These are phyloP conservation scores for Halesus radiatus DNA, from an alignment of 1,140 invertebrate genomes.

Conservation along the genomic window DNA sequence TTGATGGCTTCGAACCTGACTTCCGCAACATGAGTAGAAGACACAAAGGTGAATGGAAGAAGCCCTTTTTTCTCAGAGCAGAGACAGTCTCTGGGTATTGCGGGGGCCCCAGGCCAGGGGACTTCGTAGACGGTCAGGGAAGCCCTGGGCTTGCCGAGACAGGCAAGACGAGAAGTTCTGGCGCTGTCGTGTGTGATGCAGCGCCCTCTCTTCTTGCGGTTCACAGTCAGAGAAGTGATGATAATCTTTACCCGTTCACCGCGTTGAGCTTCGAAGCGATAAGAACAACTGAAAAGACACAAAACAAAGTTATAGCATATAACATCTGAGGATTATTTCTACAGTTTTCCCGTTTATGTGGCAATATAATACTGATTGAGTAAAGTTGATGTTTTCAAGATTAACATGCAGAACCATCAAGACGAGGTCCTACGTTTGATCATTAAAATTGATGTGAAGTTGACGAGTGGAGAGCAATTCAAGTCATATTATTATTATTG, in stretches of 20 bases:
- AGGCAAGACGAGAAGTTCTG: constrained; percentile 80
- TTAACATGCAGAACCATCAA: too few species aligned
- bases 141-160: constrained; percentile 74
- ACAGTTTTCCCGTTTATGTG: too few species aligned
- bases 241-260: constrained; percentile 82
- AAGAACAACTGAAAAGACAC: constrained; percentile 77
- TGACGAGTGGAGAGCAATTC: too few species aligned
- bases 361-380: too few species aligned
- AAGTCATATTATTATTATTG: too few species aligned
- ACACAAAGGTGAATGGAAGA: constrained; percentile 81
- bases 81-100: constrained; percentile 76
- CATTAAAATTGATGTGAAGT: too few species aligned
- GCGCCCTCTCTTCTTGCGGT: constrained; percentile 73
- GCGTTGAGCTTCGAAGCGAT: constrained; percentile 85
- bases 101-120: constrained; percentile 77
- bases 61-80: constrained; percentile 65
- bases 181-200: constrained; percentile 71
- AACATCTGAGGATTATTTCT: too few species aligned
- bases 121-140: constrained; percentile 78
- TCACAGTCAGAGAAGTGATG: constrained; percentile 77
- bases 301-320: too few species aligned
- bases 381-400: too few species aligned
- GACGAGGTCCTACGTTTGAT: too few species aligned
- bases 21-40: constrained; percentile 81
- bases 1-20: constrained; percentile 84